These are phyloP conservation scores for Chaetogeoica ovagalla DNA, from an alignment of 2,888 invertebrate species.

Conservation along the genomic window DNA sequence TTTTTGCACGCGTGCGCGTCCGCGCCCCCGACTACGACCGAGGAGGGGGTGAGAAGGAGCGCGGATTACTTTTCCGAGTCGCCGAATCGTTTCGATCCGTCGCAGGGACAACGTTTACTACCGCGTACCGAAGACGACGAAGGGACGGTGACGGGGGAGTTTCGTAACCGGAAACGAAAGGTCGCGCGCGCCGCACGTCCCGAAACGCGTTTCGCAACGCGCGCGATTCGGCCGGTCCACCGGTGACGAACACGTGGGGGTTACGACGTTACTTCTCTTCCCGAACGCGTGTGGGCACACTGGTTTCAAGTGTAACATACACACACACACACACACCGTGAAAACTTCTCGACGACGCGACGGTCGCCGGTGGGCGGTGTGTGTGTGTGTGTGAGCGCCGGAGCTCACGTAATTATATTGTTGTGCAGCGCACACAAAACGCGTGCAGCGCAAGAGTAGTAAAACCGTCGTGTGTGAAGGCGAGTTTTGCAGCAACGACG, in stretches of 20 bases:
- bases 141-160: no score
- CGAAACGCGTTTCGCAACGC: no score
- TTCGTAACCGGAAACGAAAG: no score
- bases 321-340: not conserved
- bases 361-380: not conserved
- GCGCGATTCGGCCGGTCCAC: no score
- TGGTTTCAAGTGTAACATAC: conserved; percentile 52
- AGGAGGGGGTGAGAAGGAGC: no score
- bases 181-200: no score
- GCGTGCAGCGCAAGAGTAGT: not conserved
- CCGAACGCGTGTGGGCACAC: conserved; percentile 39
- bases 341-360: conserved; percentile 9
- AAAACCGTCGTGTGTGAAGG: not conserved
- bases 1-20: no score
- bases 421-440: not conserved
- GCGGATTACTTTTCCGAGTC: no score
- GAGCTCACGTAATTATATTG: conserved; percentile 41
- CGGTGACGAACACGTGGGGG: conserved; percentile 9
- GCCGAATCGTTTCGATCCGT: no score
- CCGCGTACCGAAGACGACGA: no score
- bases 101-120: no score
- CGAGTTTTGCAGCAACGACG: not conserved
- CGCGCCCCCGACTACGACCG: no score
- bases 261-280: not conserved
- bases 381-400: not conserved